These are phyloP conservation scores for Danionella cerebrum DNA, from an alignment of 2,113 vertebrate species.

Conservation along the genomic window DNA sequence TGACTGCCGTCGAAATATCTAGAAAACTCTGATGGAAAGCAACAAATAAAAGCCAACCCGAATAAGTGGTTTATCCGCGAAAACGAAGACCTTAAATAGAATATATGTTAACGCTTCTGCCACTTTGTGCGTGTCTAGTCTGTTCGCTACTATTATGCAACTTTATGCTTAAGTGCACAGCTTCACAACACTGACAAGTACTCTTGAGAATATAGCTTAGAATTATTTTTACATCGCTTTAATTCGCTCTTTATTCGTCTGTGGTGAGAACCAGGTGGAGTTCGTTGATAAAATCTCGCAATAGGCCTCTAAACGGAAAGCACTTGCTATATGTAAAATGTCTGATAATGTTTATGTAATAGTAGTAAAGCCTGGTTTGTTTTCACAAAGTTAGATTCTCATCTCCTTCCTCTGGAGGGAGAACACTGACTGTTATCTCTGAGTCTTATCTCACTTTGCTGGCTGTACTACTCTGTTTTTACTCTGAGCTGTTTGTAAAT, in stretches of 20 bases:
- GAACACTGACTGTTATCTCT: conserved; percentile 60
- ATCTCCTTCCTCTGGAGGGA: conserved; percentile 37
- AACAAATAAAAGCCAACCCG: neutral
- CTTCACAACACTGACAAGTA: neutral
- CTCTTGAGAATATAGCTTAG: neutral
- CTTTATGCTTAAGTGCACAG: conserved; percentile 15
- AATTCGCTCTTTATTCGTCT: neutral
- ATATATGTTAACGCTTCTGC: neutral
- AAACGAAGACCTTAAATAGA: conserved; percentile 3
- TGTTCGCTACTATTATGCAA: conserved; percentile 26
- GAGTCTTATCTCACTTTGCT: conserved; percentile 34
- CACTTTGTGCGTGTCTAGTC: conserved; percentile 1
- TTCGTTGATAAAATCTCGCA: conserved; percentile 29
- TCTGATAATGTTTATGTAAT: conserved; percentile 36
- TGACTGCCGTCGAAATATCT: neutral
- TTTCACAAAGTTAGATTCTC: conserved; percentile 37
- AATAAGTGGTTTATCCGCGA: neutral
- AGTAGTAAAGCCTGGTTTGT: conserved; percentile 44
- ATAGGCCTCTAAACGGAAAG: conserved; percentile 37
- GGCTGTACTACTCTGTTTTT: conserved; percentile 39
- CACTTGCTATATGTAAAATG: conserved; percentile 30
- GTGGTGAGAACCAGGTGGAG: neutral
- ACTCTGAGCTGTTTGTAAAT: conserved; percentile 46
- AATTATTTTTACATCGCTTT: conserved; percentile 8
- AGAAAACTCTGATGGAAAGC: neutral